Evolutionary conservation across 2,797 vertebrate genomes (phyloP), one percentile per base, ranked within the genome.

Genomic region (Aeoliscus strigatus): DNA sequence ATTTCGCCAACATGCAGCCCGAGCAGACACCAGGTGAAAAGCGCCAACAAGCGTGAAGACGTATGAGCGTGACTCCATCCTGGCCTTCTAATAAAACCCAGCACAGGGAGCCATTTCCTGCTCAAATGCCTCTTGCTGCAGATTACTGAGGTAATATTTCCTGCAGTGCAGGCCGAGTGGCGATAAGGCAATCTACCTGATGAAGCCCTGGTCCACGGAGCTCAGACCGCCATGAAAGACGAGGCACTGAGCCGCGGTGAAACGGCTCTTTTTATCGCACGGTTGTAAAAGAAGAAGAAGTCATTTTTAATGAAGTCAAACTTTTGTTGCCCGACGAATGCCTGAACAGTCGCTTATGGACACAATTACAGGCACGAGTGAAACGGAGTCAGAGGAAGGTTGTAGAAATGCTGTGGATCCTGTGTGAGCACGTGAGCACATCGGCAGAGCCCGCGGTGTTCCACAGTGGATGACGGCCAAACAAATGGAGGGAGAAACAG

Each of bases 141-240:
- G 70, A 78, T 79, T 75, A 77, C 64, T 18, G 51, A 68, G 66
- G 71, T 71, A 73, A 81, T 81, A 76, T 77, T 79, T 80, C 60
- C 73, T 66, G 48, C 53, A 37, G 66, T 66, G 65, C 66, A 75
- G 73, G 68, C 47, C 42, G 67, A 78, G 73, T 39, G 54, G 67
- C 71, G 74, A 65, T 52, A 65, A 45, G 75, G 59, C 70, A 63
- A 58, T 75, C 61, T 60, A 66, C 73, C 74, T 69, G 65, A 70
- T 36, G 40, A 51, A 52, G 77, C 68, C 61, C 60, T 60, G 33
- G 52, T 60, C 58, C 37, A 31, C 28, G 3, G 26, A 56, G 41
- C 16, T 26, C n/a, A 9, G 28, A 34, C 39, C 39, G 35, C 32
- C 25, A 32, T 66, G 51, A 76, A 69, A 65, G 58, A 70, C 39